These are phyloP conservation scores for Prorops nasuta DNA, from an alignment of 1,140 invertebrate genomes.

Conservation along the genomic window DNA sequence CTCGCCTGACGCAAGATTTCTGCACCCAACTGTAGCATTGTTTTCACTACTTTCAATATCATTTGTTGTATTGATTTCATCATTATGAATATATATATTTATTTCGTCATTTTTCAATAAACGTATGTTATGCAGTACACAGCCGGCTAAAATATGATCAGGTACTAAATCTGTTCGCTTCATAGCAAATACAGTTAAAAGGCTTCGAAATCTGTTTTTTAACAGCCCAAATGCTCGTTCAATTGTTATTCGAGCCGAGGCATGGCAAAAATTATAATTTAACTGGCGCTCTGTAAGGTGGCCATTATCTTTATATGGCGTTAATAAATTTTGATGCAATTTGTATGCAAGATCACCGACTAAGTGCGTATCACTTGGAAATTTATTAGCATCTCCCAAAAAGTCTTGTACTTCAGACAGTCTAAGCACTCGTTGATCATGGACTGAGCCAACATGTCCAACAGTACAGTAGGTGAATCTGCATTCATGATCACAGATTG, in stretches of 20 bases:
- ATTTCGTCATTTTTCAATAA: conserved; percentile 1
- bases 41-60: too few relatives aligned
- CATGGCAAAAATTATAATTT: too few relatives aligned
- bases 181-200: conserved; percentile 16
- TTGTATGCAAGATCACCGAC: background rate
- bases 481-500: conserved; percentile 1
- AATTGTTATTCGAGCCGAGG: conserved; percentile 8
- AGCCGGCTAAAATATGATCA: conserved; percentile 19
- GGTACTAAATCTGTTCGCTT: conserved; percentile 6
- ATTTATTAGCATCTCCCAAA: background rate
- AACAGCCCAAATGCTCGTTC: conserved; percentile 11
- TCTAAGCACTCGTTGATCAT: background rate
- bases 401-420: background rate
- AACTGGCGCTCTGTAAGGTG: too few relatives aligned
- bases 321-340: conserved; percentile 1
- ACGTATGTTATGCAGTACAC: conserved; percentile 20
- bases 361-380: background rate
- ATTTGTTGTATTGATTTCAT: too few relatives aligned
- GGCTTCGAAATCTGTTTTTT: conserved; percentile 12
- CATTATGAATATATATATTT: background rate
- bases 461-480: background rate
- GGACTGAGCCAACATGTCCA: background rate
- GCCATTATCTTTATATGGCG: too few relatives aligned
- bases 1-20: too few relatives aligned
- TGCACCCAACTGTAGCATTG: too few relatives aligned